Evolutionary conservation across 1,140 invertebrate species (phyloP).

Genomic region (Neodiprion virginianus): DNA sequence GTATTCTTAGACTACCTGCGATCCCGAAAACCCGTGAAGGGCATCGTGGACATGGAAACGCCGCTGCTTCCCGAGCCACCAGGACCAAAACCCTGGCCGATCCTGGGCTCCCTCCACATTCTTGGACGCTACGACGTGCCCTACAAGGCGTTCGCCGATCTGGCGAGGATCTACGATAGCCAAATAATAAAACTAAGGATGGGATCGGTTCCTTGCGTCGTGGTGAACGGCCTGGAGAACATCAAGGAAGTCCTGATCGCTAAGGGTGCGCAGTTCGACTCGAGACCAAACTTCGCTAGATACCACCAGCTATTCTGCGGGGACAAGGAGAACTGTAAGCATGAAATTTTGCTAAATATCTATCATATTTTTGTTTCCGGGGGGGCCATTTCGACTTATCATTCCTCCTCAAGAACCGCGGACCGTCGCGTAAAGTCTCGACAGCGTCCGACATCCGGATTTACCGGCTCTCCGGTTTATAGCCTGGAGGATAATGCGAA

Average conservation of each 20-base stretch:
- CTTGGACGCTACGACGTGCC: conserved; percentile 69
- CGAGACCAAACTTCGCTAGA: conserved; percentile 70
- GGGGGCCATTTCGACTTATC: too few relatives aligned
- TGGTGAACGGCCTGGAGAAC: conserved; percentile 70
- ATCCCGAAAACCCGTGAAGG: conserved; percentile 29
- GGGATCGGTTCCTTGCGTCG: conserved; percentile 67
- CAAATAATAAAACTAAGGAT: conserved; percentile 66
- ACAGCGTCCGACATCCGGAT: neutral
- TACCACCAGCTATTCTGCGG: conserved; percentile 71
- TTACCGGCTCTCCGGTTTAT: neutral
- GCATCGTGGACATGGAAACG: conserved; percentile 25
- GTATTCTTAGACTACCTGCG: conserved; percentile 40
- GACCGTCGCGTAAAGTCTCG: neutral
- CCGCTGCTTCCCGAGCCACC: conserved; percentile 55
- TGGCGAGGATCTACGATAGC: conserved; percentile 64
- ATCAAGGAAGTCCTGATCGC: conserved; percentile 70
- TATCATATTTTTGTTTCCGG: neutral
- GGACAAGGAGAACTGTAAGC: conserved; percentile 76
- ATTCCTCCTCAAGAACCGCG: neutral
- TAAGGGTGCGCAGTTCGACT: conserved; percentile 70
- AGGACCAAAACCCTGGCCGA: conserved; percentile 65
- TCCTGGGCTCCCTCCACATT: conserved; percentile 68
- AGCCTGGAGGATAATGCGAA: neutral
- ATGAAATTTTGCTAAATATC: conserved; percentile 28
- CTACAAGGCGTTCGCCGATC: conserved; percentile 68